Evolutionary conservation across 2,113 vertebrate genomes (phyloP).

Genomic region (Pitta sordida): DNA sequence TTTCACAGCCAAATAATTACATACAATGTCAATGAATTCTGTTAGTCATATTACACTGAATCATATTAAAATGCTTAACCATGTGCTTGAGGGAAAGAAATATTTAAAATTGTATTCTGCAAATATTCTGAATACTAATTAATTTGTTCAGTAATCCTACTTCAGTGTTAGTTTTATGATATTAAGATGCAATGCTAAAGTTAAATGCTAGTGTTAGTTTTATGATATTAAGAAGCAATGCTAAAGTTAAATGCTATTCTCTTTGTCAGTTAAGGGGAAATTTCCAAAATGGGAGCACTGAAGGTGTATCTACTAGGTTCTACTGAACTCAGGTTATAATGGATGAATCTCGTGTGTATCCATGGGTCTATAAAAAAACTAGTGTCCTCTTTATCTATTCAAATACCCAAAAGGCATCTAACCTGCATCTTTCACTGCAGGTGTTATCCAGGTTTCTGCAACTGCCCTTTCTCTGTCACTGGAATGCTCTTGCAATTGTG

Average conservation of each 20-base stretch:
- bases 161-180: slow-evolving; percentile 52
- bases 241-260: slow-evolving; percentile 41
- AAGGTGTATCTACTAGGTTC: neutral
- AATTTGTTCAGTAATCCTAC: slow-evolving; percentile 53
- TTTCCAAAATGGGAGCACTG: neutral
- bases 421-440: accelerated
- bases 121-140: slow-evolving; percentile 70
- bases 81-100: slow-evolving; percentile 55
- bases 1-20: slow-evolving; percentile 57
- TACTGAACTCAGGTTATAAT: neutral
- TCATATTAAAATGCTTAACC: slow-evolving; percentile 57
- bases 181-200: slow-evolving; percentile 42
- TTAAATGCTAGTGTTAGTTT: slow-evolving; percentile 57
- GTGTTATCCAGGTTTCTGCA: neutral
- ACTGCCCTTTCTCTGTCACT: neutral
- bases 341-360: neutral
- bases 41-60: slow-evolving; percentile 62
- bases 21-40: slow-evolving; percentile 60
- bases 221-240: slow-evolving; percentile 39
- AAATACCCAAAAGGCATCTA: neutral
- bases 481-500: neutral
- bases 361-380: neutral
- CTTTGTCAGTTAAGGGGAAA: slow-evolving; percentile 52
- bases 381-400: neutral
- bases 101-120: slow-evolving; percentile 30